Percentiles rank a stretch among this genome's conserved stretches.
phyloP scores from a whole-genome alignment of 2,113 vertebrate species.

The Nipponia nippon region DNA sequence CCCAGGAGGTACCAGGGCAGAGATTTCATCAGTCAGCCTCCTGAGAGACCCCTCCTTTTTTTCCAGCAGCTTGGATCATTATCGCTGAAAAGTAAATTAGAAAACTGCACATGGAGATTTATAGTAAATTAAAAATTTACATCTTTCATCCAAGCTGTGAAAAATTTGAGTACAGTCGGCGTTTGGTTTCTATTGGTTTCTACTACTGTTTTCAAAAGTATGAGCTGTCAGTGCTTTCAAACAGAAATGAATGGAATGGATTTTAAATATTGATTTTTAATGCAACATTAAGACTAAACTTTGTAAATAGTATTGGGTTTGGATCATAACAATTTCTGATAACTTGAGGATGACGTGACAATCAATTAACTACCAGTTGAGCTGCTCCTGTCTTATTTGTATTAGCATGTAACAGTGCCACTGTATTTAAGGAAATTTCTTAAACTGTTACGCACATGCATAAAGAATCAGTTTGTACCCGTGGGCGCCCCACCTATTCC shows the following conservation, averaged over 20 bases:
- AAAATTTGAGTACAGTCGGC: background rate
- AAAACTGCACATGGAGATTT: background rate
- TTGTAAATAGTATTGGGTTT: background rate
- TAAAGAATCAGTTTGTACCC: background rate
- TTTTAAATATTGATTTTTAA: conserved; percentile 11
- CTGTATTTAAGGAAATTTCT: background rate
- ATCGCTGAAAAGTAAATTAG: background rate
- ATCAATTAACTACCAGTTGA: background rate
- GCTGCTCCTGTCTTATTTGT: background rate
- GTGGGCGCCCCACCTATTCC: background rate
- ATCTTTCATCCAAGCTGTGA: background rate
- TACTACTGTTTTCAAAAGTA: background rate
- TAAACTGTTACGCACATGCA: background rate
- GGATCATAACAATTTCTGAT: background rate
- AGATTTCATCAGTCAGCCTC: background rate
- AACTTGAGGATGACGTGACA: background rate
- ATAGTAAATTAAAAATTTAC: background rate
- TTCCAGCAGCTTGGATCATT: background rate
- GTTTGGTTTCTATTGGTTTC: background rate
- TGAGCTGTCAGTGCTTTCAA: background rate
- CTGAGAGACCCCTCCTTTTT: background rate
- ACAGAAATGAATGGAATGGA: conserved; percentile 19
- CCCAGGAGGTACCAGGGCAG: background rate
- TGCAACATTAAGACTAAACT: background rate
- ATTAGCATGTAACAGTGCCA: background rate